phyloP scores from a whole-genome alignment of 2,797 vertebrate species.

The Poecilia wingei region DNA sequence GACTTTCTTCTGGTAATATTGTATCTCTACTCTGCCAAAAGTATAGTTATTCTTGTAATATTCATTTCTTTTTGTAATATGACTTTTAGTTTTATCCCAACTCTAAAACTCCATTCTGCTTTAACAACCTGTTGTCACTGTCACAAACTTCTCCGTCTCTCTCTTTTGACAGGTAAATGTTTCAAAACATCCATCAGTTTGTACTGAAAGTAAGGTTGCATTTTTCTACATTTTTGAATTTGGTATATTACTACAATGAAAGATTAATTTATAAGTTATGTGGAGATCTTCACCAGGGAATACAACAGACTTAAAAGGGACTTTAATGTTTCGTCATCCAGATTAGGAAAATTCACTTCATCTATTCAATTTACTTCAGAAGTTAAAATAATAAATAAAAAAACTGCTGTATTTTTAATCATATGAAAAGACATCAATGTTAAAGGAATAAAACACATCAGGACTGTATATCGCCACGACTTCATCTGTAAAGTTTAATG shows the following conservation, averaged over 20 bases:
- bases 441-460: not conserved
- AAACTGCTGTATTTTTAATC: not conserved
- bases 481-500: slow-evolving; percentile 2
- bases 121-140: too few relatives aligned
- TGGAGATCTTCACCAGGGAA: not conserved
- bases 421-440: not conserved
- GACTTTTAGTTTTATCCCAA: too few relatives aligned
- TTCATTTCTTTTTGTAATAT: too few relatives aligned
- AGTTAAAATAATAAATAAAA: not conserved
- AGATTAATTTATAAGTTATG: not conserved
- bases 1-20: too few relatives aligned
- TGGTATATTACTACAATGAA: not conserved
- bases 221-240: not conserved
- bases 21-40: too few relatives aligned
- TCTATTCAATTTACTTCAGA: not conserved
- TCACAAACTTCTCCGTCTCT: too few relatives aligned
- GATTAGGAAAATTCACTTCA: not conserved
- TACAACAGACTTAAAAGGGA: not conserved
- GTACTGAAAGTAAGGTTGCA: not conserved
- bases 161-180: too few relatives aligned
- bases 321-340: not conserved
- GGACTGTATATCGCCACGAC: not conserved
- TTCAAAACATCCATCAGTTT: too few relatives aligned
- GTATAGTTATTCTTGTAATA: too few relatives aligned
- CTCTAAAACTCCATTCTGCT: too few relatives aligned